These are phyloP conservation scores for Nephrotoma guestfalica DNA, from an alignment of 2,888 invertebrate species.

Conservation along the genomic window DNA sequence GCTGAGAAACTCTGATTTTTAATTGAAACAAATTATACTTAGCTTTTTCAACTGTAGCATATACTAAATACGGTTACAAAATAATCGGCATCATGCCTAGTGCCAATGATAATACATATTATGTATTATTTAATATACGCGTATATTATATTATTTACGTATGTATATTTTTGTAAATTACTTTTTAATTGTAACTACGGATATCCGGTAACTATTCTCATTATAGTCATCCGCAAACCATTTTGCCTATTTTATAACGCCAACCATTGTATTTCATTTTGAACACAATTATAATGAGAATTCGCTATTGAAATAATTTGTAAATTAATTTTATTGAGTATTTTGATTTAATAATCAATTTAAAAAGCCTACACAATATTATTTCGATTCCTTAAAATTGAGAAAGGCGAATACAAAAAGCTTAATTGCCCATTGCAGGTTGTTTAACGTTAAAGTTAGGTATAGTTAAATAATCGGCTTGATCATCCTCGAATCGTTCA, in stretches of 20 bases:
- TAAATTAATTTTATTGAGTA: background rate
- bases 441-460: too few species aligned
- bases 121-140: background rate
- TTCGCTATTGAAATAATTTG: background rate
- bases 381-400: too few species aligned
- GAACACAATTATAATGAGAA: background rate
- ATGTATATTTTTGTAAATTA: background rate
- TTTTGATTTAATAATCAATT: background rate
- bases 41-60: too few species aligned
- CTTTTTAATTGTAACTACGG: background rate
- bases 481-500: too few species aligned
- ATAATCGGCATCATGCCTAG: too few species aligned
- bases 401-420: too few species aligned
- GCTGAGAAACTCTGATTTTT: background rate
- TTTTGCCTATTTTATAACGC: background rate
- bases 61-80: background rate
- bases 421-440: too few species aligned
- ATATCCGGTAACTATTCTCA: background rate
- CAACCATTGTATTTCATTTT: background rate
- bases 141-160: background rate
- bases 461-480: too few species aligned
- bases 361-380: too few species aligned
- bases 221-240: background rate
- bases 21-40: too few species aligned
- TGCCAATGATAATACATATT: background rate